phyloP scores from a whole-genome alignment of 2,888 invertebrate species.

The Philopedon plagiatum region DNA sequence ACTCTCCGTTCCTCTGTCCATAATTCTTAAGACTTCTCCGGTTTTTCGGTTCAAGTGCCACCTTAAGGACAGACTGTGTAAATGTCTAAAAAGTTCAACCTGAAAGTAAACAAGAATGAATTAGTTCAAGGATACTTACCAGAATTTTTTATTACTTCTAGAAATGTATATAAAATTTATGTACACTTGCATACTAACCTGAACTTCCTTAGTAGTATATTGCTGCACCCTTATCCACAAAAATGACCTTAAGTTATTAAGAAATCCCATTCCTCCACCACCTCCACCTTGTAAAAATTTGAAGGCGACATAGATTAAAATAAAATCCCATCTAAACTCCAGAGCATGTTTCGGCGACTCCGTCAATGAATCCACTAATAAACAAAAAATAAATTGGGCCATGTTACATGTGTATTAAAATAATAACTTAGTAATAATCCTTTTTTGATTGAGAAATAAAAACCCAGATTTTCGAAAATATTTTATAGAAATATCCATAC shows the following conservation, averaged over 20 bases:
- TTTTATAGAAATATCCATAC: too few species aligned
- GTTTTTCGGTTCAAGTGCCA: conserved; percentile 97
- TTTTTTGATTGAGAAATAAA: too few species aligned
- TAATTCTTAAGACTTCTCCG: conserved; percentile 94
- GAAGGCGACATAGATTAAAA: conserved; percentile 87
- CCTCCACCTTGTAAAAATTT: conserved; percentile 98
- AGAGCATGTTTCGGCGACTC: conserved; percentile 59
- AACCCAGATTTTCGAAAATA: too few species aligned
- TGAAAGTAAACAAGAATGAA: conserved; percentile 65
- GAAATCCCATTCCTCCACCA: conserved; percentile 90
- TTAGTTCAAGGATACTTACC: too few species aligned
- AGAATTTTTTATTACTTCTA: too few species aligned
- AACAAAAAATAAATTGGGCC: conserved; percentile 41
- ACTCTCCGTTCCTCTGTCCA: conserved; percentile 97
- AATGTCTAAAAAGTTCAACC: conserved; percentile 87
- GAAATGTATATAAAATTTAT: too few species aligned
- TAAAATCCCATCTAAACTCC: conserved; percentile 89
- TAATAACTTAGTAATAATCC: too few species aligned
- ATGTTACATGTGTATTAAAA: too few species aligned
- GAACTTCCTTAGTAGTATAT: conserved; percentile 93
- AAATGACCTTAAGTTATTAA: conserved; percentile 92
- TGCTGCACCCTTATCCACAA: conserved; percentile 97
- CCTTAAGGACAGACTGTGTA: conserved; percentile 89
- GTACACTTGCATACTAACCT: conserved; percentile 70
- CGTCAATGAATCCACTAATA: conserved; percentile 84